Evolutionary conservation across 2,113 vertebrate genomes (phyloP).

Genomic region (Emydura subglobosa): DNA sequence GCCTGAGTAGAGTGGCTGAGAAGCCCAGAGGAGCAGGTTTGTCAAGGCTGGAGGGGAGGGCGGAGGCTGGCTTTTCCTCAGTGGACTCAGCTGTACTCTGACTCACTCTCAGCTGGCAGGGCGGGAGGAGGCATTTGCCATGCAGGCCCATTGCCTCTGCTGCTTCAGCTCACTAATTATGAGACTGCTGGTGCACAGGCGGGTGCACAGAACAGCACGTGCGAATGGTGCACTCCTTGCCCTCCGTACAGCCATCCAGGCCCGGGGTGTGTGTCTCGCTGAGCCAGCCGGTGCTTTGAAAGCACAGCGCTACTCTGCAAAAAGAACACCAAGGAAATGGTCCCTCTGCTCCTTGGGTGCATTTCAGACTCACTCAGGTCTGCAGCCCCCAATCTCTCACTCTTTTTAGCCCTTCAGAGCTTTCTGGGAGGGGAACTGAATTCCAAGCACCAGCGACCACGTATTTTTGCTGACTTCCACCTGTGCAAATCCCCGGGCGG

Average conservation of each 20-base stretch:
- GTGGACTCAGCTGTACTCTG: not conserved
- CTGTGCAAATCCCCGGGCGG: not conserved
- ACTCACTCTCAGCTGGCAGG: not conserved
- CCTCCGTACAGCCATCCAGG: not conserved
- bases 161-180: not conserved
- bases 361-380: too few species aligned
- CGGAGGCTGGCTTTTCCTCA: not conserved
- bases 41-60: not conserved
- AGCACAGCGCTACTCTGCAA: not conserved
- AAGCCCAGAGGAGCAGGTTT: not conserved
- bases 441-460: not conserved
- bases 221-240: not conserved
- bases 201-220: not conserved
- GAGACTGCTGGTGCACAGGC: not conserved
- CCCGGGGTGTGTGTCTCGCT: not conserved
- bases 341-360: not conserved
- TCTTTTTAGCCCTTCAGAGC: too few species aligned
- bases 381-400: too few species aligned
- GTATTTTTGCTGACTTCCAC: too few species aligned
- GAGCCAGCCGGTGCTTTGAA: not conserved
- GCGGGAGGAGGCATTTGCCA: not conserved
- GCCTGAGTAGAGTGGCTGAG: not conserved
- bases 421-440: not conserved
- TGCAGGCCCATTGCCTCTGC: not conserved
- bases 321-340: not conserved